phyloP scores from a whole-genome alignment of 2,888 invertebrate species.

The Octonoba sinensis region DNA sequence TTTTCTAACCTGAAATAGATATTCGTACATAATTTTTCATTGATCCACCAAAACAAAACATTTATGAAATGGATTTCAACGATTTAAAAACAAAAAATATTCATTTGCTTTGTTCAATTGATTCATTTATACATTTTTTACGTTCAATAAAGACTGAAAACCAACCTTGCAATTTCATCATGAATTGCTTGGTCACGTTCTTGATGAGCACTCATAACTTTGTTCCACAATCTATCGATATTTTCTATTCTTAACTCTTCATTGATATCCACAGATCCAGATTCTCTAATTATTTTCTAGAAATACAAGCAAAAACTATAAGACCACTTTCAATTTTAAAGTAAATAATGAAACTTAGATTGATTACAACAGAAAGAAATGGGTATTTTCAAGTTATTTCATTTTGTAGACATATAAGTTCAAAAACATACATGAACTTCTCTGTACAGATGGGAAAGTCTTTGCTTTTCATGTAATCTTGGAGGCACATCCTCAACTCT shows the following conservation, averaged over 20 bases:
- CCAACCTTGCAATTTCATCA: constrained; percentile 84
- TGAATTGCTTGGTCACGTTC: constrained; percentile 91
- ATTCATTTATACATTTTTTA: no score
- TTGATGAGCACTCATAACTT: constrained; percentile 87
- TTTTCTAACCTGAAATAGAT: constrained; percentile 79
- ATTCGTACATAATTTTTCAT: not conserved
- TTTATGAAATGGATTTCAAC: not conserved
- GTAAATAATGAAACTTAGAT: constrained; percentile 8
- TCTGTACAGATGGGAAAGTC: constrained; percentile 84
- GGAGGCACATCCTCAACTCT: constrained; percentile 94
- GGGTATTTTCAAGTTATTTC: not conserved
- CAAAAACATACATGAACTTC: constrained; percentile 69
- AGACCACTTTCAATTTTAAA: not conserved
- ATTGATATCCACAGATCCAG: constrained; percentile 75
- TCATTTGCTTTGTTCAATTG: no score
- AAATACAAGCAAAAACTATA: constrained; percentile 34
- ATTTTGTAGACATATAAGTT: not conserved
- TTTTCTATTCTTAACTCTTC: constrained; percentile 70
- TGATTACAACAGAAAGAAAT: not conserved
- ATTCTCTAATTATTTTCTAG: constrained; percentile 88
- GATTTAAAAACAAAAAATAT: not conserved
- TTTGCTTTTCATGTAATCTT: constrained; percentile 89
- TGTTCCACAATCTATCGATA: constrained; percentile 89
- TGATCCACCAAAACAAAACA: not conserved
- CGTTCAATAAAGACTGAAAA: not conserved